phyloP scores from a whole-genome alignment of 2,113 vertebrate genomes.

The Emydocephalus ijimae region DNA sequence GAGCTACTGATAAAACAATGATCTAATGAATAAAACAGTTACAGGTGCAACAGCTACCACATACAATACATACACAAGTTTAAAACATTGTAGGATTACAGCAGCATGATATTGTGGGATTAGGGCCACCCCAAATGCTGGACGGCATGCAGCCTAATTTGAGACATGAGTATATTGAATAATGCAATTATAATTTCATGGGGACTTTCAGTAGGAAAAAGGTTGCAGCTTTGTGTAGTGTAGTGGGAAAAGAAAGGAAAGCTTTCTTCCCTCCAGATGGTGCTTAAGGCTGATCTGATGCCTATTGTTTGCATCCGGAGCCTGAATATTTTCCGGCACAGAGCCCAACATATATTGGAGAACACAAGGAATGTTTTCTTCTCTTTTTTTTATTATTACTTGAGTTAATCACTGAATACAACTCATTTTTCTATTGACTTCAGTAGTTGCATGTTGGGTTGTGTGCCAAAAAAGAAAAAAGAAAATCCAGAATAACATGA shows the following conservation, averaged over 20 bases:
- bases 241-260: constrained; percentile 15
- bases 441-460: neutral
- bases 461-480: neutral
- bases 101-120: neutral
- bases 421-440: neutral
- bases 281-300: constrained; percentile 20
- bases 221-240: neutral
- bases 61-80: neutral
- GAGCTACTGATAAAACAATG: neutral
- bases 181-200: constrained; percentile 10
- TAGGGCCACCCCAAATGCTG: neutral
- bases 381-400: neutral
- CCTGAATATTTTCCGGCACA: constrained; percentile 22
- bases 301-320: constrained; percentile 6
- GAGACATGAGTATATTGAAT: neutral
- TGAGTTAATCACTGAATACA: neutral
- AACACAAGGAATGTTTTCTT: neutral
- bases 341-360: constrained; percentile 1
- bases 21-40: neutral
- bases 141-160: neutral
- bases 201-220: constrained; percentile 16
- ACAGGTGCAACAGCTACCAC: no score
- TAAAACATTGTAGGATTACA: neutral
- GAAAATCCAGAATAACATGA: neutral
- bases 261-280: constrained; percentile 22